Conservation (phyloP, 2,797 vertebrate species). For the Premnoplex brunnescens region DNA sequence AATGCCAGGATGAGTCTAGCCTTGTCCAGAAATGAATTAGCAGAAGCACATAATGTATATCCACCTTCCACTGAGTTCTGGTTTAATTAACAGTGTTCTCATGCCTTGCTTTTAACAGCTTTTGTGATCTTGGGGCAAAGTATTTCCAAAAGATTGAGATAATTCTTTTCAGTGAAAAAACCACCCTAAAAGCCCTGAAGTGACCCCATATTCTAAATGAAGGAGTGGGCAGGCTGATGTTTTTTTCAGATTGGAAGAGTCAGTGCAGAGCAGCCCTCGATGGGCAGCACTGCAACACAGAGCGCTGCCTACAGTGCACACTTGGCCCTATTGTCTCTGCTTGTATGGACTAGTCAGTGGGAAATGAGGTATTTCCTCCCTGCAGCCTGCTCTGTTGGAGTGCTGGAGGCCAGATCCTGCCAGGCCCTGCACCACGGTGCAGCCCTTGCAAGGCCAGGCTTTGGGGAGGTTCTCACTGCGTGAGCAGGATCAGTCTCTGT, state of each 20-base stretch:
- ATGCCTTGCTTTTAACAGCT: background rate
- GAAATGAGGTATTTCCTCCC: conserved; percentile 74
- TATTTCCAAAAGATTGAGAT: background rate
- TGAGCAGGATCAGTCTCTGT: background rate
- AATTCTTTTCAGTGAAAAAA: background rate
- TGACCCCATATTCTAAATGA: conserved; percentile 27
- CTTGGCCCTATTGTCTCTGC: conserved; percentile 64
- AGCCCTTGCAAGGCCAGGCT: rapidly evolving
- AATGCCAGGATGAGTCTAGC: background rate
- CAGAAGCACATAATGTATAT: background rate
- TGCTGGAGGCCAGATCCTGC: conserved; percentile 16
- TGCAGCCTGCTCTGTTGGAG: conserved; percentile 1
- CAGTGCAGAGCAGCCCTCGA: conserved; percentile 16
- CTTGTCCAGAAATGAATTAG: background rate
- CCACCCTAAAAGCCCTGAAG: conserved; percentile 5
- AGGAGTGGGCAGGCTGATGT: conserved; percentile 33
- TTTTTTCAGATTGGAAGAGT: conserved; percentile 46
- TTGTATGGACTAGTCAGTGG: conserved; percentile 63
- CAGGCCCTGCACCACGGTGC: rapidly evolving
- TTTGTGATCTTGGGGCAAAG: background rate
- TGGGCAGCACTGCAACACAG: background rate
- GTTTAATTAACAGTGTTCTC: background rate
- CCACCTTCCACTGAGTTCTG: background rate
- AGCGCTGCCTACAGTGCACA: conserved; percentile 9
- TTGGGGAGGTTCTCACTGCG: background rate